phyloP scores from a whole-genome alignment of 1,140 invertebrate genomes.

The Paralvinella palmiformis region DNA sequence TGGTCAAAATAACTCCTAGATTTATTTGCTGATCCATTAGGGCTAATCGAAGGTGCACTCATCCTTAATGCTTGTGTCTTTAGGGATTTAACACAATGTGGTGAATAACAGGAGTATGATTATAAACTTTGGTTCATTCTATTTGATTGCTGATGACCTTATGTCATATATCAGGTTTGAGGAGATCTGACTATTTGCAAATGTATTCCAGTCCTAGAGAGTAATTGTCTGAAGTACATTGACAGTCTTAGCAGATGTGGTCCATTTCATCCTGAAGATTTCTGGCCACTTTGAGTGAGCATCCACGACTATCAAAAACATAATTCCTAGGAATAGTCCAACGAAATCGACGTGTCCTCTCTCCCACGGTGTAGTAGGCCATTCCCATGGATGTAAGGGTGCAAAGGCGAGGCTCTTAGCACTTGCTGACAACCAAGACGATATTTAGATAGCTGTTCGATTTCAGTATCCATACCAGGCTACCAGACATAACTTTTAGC shows the following conservation, averaged over 20 bases:
- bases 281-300: conserved; percentile 48
- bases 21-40: too few relatives aligned
- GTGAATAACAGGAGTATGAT: too few relatives aligned
- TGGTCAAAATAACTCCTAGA: too few relatives aligned
- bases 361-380: conserved; percentile 44
- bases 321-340: conserved; percentile 42
- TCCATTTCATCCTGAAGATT: conserved; percentile 21
- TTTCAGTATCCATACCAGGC: not conserved
- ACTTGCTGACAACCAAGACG: conserved; percentile 27
- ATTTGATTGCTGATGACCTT: too few relatives aligned
- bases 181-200: too few relatives aligned
- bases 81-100: too few relatives aligned
- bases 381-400: conserved; percentile 37
- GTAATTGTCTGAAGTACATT: conserved; percentile 23
- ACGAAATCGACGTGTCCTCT: conserved; percentile 53
- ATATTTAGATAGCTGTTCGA: not conserved
- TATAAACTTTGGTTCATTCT: too few relatives aligned
- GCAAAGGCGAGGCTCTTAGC: conserved; percentile 24
- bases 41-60: too few relatives aligned
- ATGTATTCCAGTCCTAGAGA: too few relatives aligned
- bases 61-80: too few relatives aligned
- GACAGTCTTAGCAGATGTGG: conserved; percentile 20
- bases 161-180: too few relatives aligned
- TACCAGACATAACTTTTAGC: not conserved
- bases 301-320: conserved; percentile 49